These are phyloP conservation scores for Ammodytes dubius DNA, from an alignment of 2,113 vertebrate species.

Conservation along the genomic window DNA sequence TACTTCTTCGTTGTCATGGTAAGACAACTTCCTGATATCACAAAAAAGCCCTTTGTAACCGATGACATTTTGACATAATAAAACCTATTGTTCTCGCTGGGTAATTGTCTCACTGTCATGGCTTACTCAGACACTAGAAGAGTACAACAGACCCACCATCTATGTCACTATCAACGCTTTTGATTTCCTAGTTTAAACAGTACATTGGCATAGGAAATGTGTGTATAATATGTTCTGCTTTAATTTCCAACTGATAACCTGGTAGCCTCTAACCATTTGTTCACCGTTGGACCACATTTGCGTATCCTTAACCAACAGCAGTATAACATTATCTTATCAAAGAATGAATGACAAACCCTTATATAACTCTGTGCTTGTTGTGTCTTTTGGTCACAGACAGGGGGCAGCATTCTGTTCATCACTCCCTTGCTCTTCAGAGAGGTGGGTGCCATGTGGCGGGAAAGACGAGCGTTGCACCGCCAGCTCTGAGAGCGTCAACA, in stretches of 20 bases:
- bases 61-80: neutral
- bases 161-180: no score
- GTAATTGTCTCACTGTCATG: no score
- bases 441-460: conserved; percentile 80
- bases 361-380: neutral
- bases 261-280: neutral
- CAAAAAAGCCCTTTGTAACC: neutral
- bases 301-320: neutral
- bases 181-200: neutral
- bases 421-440: conserved; percentile 88
- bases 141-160: no score
- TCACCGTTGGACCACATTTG: neutral
- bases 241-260: neutral
- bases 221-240: neutral
- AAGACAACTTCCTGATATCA: conserved; percentile 68
- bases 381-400: conserved; percentile 84
- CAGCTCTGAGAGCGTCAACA: conserved; percentile 73
- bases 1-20: conserved; percentile 98
- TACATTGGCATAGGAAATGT: no score
- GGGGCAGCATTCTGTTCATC: conserved; percentile 91
- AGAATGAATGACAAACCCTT: neutral
- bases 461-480: conserved; percentile 67
- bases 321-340: neutral
- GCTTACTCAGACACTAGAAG: no score
- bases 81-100: no score